Conservation (phyloP, 1,140 invertebrate species). For the Leptoteleia sp. region DNA sequence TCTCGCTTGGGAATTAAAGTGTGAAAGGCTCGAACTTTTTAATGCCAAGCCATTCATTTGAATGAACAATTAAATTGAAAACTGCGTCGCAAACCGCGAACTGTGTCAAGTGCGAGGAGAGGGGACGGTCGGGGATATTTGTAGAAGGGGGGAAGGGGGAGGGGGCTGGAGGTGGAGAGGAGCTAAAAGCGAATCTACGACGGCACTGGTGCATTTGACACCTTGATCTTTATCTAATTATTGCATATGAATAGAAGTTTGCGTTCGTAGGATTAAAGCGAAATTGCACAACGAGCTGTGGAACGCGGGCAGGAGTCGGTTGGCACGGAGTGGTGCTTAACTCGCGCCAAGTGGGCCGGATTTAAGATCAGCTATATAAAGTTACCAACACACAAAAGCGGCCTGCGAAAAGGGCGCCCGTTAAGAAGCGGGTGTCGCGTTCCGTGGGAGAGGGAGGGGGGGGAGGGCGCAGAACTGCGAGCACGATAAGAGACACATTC, state of each 20-base stretch:
- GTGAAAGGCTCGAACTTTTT: constrained; percentile 25
- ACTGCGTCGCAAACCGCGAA: constrained; percentile 4
- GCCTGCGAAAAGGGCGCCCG: constrained; percentile 38
- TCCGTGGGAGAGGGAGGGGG: constrained; percentile 37
- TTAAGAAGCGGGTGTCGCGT: constrained; percentile 55
- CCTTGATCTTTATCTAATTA: constrained; percentile 47
- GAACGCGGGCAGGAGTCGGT: constrained; percentile 22
- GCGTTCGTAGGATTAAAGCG: constrained; percentile 38
- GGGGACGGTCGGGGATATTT: no score
- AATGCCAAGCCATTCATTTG: constrained; percentile 23
- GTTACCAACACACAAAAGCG: constrained; percentile 36
- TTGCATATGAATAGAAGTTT: constrained; percentile 50
- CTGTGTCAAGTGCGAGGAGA: constrained; percentile 22
- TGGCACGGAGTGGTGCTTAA: constrained; percentile 56
- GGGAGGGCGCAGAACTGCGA: constrained; percentile 40
- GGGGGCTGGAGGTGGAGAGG: not conserved
- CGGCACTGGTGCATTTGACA: constrained; percentile 8
- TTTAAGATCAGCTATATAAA: constrained; percentile 59
- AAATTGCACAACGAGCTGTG: constrained; percentile 54
- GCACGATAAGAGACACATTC: constrained; percentile 53
- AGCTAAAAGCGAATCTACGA: constrained; percentile 9
- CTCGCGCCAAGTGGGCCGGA: constrained; percentile 52
- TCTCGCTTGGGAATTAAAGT: constrained; percentile 2
- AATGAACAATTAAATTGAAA: constrained; percentile 37
- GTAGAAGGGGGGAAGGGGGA: no score